Percentiles rank a stretch among this genome's conserved stretches.
These are phyloP conservation scores for Craseonycteris thonglongyai DNA, from an alignment of 2,113 vertebrate genomes.

Conservation along the genomic window DNA sequence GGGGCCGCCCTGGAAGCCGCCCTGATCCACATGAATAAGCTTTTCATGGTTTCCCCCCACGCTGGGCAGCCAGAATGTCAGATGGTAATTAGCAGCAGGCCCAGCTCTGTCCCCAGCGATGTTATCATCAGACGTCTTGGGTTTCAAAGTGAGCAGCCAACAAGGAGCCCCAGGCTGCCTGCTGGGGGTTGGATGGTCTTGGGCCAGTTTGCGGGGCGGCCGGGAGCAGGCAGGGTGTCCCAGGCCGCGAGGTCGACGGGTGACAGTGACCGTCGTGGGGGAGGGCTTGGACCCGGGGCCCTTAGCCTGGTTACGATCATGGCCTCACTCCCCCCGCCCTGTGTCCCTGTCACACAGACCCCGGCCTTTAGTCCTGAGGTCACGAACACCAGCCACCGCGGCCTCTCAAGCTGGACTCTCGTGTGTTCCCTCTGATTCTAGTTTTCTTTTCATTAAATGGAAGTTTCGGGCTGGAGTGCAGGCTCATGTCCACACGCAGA, in stretches of 20 bases:
- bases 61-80: constrained; percentile 1
- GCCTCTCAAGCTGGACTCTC: too few species aligned
- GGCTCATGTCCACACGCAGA: too few species aligned
- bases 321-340: rapidly evolving
- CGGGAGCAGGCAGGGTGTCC: neutral
- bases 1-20: neutral
- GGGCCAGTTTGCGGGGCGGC: neutral
- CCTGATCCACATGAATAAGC: constrained; percentile 21
- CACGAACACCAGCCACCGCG: too few species aligned
- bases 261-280: neutral
- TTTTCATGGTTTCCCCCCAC: neutral
- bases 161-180: neutral
- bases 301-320: neutral
- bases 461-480: rapidly evolving
- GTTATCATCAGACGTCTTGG: neutral
- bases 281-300: neutral
- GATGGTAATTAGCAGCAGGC: constrained; percentile 1
- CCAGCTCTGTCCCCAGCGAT: neutral
- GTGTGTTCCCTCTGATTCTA: neutral
- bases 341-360: neutral
- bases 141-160: neutral
- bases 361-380: neutral
- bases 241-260: neutral
- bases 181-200: neutral
- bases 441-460: neutral